Base-by-base conservation (phyloP, 2,888 invertebrate genomes). In the Microctonus hyperodae region DNA sequence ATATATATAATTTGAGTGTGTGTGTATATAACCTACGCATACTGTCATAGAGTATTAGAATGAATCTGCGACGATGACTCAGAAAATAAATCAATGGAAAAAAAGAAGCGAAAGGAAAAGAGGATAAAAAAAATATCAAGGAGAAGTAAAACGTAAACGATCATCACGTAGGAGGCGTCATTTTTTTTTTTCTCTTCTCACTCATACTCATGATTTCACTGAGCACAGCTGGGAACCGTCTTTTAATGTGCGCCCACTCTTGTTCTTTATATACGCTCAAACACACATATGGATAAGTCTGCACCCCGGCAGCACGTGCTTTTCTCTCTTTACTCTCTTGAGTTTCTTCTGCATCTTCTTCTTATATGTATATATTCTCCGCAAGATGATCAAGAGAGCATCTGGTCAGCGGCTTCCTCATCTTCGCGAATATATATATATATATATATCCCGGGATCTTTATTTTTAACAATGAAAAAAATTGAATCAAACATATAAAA, bases 221-320 rank as follows among this genome's bases (percentile, higher is more conserved):
- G 70, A 72, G 73, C 76, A 73, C 76, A 76, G 76, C 75, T 75
- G 76, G 76, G 73, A 74, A 75, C 73, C 74, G 75, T 74, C 73
- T 72, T 69, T 73, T 69, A n/a, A n/a, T n/a, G 67, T 61, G n/a
- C 71, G 69, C 70, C 69, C 70, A 72, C 70, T 72, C 70, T 67
- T 37, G 16, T 35, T 16, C 37, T 65, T 31, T 55, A 53, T 50
- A 28, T 16, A 16, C 16, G 16, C 44, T 4, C 44, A 7, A 16
- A 16, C 3, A 28, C 44, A 16, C 44, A 44, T 44, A n/a, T n/a
- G n/a, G n/a, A n/a, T n/a, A n/a, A n/a, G n/a, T 35, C 37, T n/a
- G n/a, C 37, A 37, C 13, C 37, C 13, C 16, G 16, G 16, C 44
- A 44, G 44, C 44, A 44, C 44, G 35, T 58, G 35, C 40, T 58